Conservation (phyloP, 2,888 invertebrate species). For the Aleiodes testaceus region DNA sequence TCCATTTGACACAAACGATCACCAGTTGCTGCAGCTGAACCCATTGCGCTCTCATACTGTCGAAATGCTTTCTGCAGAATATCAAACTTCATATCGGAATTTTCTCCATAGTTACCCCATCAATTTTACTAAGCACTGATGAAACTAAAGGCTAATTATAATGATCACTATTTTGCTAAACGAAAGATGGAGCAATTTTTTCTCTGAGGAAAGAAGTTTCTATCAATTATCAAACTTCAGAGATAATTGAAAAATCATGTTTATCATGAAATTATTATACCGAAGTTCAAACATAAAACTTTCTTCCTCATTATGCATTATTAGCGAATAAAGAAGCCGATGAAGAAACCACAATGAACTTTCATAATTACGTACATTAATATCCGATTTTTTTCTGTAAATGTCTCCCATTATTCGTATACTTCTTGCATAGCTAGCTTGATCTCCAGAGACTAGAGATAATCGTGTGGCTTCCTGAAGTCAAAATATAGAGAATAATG, state of each 20-base stretch:
- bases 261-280: no score
- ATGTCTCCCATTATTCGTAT: slow-evolving; percentile 90
- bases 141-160: slow-evolving; percentile 51
- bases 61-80: slow-evolving; percentile 80
- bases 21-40: slow-evolving; percentile 84
- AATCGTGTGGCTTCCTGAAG: slow-evolving; percentile 85
- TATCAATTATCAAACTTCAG: background rate
- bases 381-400: slow-evolving; percentile 86
- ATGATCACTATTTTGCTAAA: slow-evolving; percentile 9
- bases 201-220: background rate
- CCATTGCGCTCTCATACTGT: slow-evolving; percentile 91
- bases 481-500: background rate
- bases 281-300: no score
- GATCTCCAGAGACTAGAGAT: slow-evolving; percentile 87
- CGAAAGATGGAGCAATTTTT: slow-evolving; percentile 15
- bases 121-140: slow-evolving; percentile 18
- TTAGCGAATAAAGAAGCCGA: background rate
- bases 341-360: background rate
- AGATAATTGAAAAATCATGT: background rate
- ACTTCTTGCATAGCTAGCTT: slow-evolving; percentile 88
- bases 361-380: slow-evolving; percentile 78
- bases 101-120: background rate
- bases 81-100: slow-evolving; percentile 10
- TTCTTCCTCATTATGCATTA: no score
- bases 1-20: slow-evolving; percentile 92